Evolutionary conservation across 2,797 vertebrate species (phyloP).

Genomic region (Hemibagrus guttatus): DNA sequence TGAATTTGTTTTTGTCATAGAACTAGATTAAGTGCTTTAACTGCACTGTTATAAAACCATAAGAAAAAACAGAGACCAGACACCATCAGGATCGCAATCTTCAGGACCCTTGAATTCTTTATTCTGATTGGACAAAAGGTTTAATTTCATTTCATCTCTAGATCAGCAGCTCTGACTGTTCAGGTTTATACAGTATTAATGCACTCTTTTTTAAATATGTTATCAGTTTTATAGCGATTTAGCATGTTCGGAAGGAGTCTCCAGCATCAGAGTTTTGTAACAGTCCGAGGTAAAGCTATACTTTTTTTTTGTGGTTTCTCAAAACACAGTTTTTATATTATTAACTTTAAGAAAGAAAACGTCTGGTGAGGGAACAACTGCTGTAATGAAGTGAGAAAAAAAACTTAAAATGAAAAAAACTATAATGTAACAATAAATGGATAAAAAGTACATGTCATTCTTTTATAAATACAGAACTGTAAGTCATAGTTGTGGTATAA

Average conservation of each 20-base stretch:
- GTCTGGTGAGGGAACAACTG: background rate
- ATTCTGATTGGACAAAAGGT: background rate
- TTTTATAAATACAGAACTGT: background rate
- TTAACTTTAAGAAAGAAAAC: too few species aligned
- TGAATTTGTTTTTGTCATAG: too few species aligned
- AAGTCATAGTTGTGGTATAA: background rate
- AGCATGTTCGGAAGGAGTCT: background rate
- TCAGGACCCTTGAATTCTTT: too few species aligned
- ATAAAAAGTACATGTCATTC: background rate
- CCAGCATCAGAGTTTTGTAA: background rate
- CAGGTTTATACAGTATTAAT: background rate
- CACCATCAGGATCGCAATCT: too few species aligned
- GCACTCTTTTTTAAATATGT: background rate
- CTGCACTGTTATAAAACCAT: background rate
- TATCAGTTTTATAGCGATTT: background rate
- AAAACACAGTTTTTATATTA: too few species aligned
- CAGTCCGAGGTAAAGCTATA: background rate
- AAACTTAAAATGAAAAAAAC: too few species aligned
- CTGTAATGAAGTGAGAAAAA: background rate
- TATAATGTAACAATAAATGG: background rate
- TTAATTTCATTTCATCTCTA: background rate
- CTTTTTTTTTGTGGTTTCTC: background rate
- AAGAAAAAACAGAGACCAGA: background rate
- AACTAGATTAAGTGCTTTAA: too few species aligned
- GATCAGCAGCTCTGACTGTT: background rate